A percentile compares a stretch with the other conserved stretches of the same genome.
These are phyloP conservation scores for Zaprionus davidi DNA, from an alignment of 1,140 invertebrate species.

Conservation along the genomic window DNA sequence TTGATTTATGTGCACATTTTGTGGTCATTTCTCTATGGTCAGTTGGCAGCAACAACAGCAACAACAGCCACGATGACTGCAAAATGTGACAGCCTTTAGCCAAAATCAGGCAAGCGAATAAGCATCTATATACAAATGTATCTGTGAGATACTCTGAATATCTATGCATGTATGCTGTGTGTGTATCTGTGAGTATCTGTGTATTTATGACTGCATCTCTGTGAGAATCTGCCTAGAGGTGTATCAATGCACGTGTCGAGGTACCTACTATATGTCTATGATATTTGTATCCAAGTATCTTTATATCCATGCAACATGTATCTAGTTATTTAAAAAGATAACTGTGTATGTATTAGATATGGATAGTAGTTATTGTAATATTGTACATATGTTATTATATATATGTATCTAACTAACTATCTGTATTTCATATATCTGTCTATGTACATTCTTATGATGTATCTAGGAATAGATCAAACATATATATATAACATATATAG, in stretches of 20 bases:
- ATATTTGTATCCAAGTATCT: background rate
- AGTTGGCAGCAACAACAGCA: constrained; percentile 32
- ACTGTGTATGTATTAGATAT: too few relatives aligned
- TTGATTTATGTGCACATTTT: constrained; percentile 79
- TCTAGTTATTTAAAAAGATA: background rate
- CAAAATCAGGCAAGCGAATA: constrained; percentile 65
- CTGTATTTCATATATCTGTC: background rate
- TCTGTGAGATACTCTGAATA: background rate
- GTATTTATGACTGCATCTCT: too few relatives aligned
- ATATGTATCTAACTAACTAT: background rate
- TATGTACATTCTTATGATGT: too few relatives aligned
- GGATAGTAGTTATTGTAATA: too few relatives aligned
- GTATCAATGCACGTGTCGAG: background rate
- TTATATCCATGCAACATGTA: background rate
- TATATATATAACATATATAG: too few relatives aligned
- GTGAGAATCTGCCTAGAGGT: constrained; percentile 5
- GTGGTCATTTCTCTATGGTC: constrained; percentile 71
- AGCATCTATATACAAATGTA: constrained; percentile 30
- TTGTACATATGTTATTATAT: too few relatives aligned
- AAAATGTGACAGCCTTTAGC: constrained; percentile 77
- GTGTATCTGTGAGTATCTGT: constrained; percentile 4
- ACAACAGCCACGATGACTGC: constrained; percentile 14
- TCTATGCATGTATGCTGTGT: background rate
- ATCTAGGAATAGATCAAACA: too few relatives aligned
- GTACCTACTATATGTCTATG: background rate